Percentiles rank a stretch among this genome's conserved stretches.
phyloP scores from a whole-genome alignment of 2,888 invertebrate genomes.

The Diarsia mendica region DNA sequence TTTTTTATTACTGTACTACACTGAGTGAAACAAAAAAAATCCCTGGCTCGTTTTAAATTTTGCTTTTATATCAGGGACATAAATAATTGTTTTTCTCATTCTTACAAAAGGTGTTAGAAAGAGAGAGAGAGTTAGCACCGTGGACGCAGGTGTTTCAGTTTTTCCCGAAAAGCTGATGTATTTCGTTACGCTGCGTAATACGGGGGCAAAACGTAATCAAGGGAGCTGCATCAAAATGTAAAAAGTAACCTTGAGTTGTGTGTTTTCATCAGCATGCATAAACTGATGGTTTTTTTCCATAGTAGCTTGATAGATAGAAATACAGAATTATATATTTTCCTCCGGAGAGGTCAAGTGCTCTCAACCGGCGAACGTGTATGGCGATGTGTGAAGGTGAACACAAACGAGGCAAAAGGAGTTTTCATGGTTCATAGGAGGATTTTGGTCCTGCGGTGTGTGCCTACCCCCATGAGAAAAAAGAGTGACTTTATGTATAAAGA shows the following conservation, averaged over 20 bases:
- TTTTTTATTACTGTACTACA: slow-evolving; percentile 41
- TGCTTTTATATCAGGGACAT: slow-evolving; percentile 32
- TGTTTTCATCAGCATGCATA: slow-evolving; percentile 7
- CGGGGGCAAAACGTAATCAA: slow-evolving; percentile 20
- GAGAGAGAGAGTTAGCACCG: slow-evolving; percentile 11
- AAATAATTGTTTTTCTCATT: slow-evolving; percentile 41
- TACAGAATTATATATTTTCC: neutral
- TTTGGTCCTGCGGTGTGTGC: too few species aligned
- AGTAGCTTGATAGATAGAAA: neutral
- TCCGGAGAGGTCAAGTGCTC: too few species aligned
- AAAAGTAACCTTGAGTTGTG: neutral
- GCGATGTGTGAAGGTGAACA: too few species aligned
- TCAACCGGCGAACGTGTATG: too few species aligned
- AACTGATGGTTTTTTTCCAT: neutral
- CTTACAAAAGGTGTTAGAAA: neutral
- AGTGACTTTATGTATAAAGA: too few species aligned
- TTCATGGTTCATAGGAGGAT: too few species aligned
- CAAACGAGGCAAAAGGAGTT: too few species aligned
- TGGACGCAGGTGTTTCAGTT: slow-evolving; percentile 60
- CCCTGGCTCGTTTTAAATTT: slow-evolving; percentile 36
- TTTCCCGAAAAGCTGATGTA: slow-evolving; percentile 43
- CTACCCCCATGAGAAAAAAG: too few species aligned
- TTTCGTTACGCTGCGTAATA: slow-evolving; percentile 37
- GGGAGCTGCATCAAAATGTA: slow-evolving; percentile 38
- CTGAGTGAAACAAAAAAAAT: slow-evolving; percentile 42